These are phyloP conservation scores for Chrysemys picta DNA, from an alignment of 2,113 vertebrate species.

Conservation along the genomic window DNA sequence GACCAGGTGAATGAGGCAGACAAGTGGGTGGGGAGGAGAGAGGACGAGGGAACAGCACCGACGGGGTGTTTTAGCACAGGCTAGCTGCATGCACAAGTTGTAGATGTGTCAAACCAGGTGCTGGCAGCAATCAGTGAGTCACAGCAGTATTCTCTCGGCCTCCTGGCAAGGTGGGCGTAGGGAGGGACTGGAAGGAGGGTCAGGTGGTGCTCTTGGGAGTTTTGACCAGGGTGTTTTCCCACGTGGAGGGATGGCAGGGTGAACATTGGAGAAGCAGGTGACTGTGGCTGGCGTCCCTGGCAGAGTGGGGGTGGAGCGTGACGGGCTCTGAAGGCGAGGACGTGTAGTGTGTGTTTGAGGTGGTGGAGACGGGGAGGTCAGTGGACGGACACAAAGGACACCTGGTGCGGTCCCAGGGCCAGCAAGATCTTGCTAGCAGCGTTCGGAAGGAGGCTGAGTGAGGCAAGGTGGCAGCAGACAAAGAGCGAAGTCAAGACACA, in stretches of 20 bases:
- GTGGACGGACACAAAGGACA: no score
- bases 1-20: neutral
- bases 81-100: no score
- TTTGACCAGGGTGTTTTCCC: neutral
- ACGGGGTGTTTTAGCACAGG: no score
- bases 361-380: neutral
- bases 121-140: no score
- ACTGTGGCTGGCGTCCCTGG: no score
- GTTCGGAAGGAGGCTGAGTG: neutral
- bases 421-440: neutral
- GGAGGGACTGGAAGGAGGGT: neutral
- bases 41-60: no score
- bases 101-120: no score
- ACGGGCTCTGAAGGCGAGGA: no score
- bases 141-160: neutral
- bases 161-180: neutral
- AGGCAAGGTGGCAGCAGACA: neutral
- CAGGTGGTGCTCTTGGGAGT: neutral
- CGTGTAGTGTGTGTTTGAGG: neutral
- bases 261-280: neutral
- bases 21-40: no score
- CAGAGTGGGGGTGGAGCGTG: no score
- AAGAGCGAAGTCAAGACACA: neutral
- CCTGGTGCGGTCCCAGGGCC: neutral
- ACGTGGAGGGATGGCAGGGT: neutral